Conservation (phyloP, 2,888 invertebrate genomes). For the Ptychoptera contaminata region DNA sequence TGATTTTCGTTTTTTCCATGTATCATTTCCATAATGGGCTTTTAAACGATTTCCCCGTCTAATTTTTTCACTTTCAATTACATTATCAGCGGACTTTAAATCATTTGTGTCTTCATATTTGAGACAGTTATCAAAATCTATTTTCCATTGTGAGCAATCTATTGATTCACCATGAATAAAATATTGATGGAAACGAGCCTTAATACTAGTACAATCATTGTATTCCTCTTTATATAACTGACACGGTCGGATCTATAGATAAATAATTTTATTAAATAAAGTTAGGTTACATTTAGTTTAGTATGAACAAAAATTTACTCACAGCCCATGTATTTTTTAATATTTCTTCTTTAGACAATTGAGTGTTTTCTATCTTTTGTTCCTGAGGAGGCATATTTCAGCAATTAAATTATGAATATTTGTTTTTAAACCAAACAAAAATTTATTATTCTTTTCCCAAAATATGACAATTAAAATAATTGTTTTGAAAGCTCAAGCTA, state of each 20-base stretch:
- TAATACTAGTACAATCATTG: conserved; percentile 58
- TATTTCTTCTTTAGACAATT: no score
- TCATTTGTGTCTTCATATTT: conserved; percentile 46
- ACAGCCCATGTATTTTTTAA: no score
- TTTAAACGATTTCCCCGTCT: conserved; percentile 45
- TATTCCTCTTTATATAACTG: conserved; percentile 69
- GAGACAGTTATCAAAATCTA: conserved; percentile 58
- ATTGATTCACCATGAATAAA: conserved; percentile 57
- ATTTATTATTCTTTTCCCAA: no score
- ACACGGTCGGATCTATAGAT: conserved; percentile 56
- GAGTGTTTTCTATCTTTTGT: no score
- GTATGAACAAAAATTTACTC: no score
- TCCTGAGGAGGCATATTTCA: no score
- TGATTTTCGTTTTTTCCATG: conserved; percentile 56
- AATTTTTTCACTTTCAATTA: conserved; percentile 55
- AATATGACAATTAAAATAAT: no score
- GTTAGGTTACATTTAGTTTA: no score
- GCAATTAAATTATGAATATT: no score
- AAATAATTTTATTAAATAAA: neutral
- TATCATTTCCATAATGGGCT: conserved; percentile 55
- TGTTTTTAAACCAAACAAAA: no score
- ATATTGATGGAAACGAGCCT: conserved; percentile 69
- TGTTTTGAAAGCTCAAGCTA: no score
- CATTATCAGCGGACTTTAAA: conserved; percentile 41
- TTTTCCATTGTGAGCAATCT: conserved; percentile 68